Evolutionary conservation across 2,113 vertebrate genomes (phyloP), one percentile per base, ranked within the genome.

Genomic region (Leucosticte australis): DNA sequence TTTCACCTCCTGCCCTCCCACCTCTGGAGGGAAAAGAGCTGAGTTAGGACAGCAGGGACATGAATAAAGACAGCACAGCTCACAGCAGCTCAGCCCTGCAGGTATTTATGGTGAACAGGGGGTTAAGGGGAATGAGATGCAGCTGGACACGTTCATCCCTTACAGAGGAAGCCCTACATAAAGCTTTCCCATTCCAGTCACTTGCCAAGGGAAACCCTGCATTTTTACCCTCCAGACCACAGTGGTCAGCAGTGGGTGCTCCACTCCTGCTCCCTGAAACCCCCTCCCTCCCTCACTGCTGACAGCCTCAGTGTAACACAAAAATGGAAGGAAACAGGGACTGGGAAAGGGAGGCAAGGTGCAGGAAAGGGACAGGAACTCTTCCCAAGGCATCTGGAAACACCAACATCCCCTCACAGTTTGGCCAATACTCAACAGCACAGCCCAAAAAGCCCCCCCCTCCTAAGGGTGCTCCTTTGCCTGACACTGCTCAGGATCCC

Each of bases 41-140:
- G 87, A 79, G 95, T 92, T 76, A 84, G 73, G 71, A 44, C 33
- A 92, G 82, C 92, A 90, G 93, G 95, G 95, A 89, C 96, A 97
- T 95, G 86, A 83, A 94, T 87, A 93, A 90, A 93, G 76, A 83
- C 73, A 64, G 86, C n/a, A 41, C 1, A 11, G 80, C 70, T 74
- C 21, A 1, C n/a, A 83, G 92, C 64, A 88, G 62, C 89, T 92
- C 92, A 86, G 5, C 59, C 83, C 81, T 70, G 8, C 9, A 90
- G 93, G 82, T 83, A 75, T 59, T 92, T 74, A 63, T 53, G 87
- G 93, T 47, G 87, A 83, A 16, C 6, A 93, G 0, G 1, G 47
- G 91, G 42, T 77, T 56, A 59, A 84, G 77, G 59, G 56, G 49
- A 55, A 47, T 57, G 44, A 87, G 90, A 83, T 41, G 83, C 79